Conservation (phyloP, 1,140 invertebrate genomes). For the Anagrus nilaparvatae region DNA sequence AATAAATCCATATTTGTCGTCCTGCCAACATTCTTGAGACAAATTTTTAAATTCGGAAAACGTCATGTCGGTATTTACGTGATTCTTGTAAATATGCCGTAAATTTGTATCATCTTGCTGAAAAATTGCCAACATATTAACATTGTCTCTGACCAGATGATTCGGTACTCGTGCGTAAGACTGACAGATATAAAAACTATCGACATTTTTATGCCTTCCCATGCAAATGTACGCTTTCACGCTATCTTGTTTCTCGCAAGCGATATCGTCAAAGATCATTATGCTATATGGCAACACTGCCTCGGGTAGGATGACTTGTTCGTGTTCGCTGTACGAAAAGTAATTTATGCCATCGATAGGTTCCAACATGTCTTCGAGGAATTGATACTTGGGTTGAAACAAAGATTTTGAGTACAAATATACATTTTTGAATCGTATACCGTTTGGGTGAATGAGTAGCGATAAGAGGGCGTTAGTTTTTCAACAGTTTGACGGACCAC, state of each 20-base stretch:
- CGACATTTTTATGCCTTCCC: too few relatives aligned
- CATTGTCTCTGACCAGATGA: too few relatives aligned
- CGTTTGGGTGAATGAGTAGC: constrained; percentile 22
- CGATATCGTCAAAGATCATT: constrained; percentile 35
- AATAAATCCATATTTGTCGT: too few relatives aligned
- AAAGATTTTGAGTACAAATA: constrained; percentile 15
- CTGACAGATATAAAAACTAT: too few relatives aligned
- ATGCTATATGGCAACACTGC: constrained; percentile 25
- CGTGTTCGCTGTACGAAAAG: constrained; percentile 23
- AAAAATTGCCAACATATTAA: too few relatives aligned
- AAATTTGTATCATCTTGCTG: neutral
- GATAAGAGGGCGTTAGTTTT: constrained; percentile 22
- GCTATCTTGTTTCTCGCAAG: constrained; percentile 30
- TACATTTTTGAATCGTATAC: constrained; percentile 22
- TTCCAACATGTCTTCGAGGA: constrained; percentile 11
- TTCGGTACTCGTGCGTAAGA: too few relatives aligned
- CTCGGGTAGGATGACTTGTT: constrained; percentile 19
- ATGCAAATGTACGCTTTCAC: too few relatives aligned
- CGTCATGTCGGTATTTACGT: neutral
- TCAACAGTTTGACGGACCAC: constrained; percentile 18
- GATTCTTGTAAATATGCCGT: neutral
- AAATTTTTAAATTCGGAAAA: neutral
- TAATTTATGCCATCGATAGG: constrained; percentile 22
- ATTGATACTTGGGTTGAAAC: constrained; percentile 3
- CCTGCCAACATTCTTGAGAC: too few relatives aligned